Evolutionary conservation across 1,140 invertebrate genomes (phyloP), one percentile per base, ranked within the genome.

Genomic region (Phthorimaea operculella): DNA sequence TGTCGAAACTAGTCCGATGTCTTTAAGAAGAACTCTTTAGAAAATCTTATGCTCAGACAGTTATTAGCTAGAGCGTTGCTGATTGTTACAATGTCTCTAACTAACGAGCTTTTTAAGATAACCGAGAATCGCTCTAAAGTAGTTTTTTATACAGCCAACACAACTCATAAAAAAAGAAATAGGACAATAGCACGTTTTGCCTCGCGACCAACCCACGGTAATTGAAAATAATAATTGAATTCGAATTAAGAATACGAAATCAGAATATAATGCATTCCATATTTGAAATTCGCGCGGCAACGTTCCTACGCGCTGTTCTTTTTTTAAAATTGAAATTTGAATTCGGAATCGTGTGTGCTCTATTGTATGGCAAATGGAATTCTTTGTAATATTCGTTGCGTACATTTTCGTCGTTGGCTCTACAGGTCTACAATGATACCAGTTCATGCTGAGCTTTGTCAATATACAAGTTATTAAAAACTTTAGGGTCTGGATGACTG

Each of bases 151-250:
- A 12, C 48, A 28, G 48, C 48, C 17, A 49, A 49, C 47, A 33
- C 48, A 11, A 28, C 10, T 50, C 48, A 33, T 50, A 33, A 50
- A 67, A 68, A 73, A 79, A 72, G 70, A 76, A 68, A 62, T 76
- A 68, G 76, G 73, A 77, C 76, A 79, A 76, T 76, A 56, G 63
- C 55, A 58, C 66, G 53, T 55, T 36, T 62, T 58, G 57, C 52
- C 68, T 63, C 66, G 66, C 65, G 63, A 68, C 57, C 69, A 53
- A 57, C 72, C 74, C 68, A 72, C 72, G 66, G 75, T 77, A 79
- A 79, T 83, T 76, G 75, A 79, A 79, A 83, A 79, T 72, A 78
- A 79, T 82, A 79, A 81, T 83, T 83, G 76, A 81, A 81, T 79
- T 79, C 61, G 69, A 77, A 78, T 76, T 79, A 80, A 78, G 71